Conservation (phyloP, 2,888 invertebrate genomes). For the Litoditis marina region DNA sequence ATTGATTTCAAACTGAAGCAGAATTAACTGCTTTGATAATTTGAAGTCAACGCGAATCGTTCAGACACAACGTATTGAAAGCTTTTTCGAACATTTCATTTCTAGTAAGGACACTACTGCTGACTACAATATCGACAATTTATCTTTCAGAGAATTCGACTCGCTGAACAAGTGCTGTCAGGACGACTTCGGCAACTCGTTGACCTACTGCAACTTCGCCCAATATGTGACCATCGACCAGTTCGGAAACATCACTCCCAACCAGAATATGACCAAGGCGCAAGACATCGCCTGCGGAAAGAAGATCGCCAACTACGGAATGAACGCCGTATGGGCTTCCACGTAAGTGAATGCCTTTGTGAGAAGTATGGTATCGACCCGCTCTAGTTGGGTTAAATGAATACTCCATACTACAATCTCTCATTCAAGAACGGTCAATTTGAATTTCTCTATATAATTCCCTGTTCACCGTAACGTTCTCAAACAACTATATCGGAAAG, state of each 20-base stretch:
- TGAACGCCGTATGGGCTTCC: constrained; percentile 38
- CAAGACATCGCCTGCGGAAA: constrained; percentile 28
- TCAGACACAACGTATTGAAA: no score
- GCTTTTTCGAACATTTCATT: background rate
- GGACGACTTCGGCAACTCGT: constrained; percentile 22
- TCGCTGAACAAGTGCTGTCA: constrained; percentile 36
- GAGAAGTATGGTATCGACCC: background rate
- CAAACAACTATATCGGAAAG: no score
- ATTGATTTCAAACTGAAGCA: no score
- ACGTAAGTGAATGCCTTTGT: constrained; percentile 14
- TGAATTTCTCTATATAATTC: no score
- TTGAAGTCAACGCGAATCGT: no score
- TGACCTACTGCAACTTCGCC: constrained; percentile 43
- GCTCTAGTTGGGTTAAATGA: background rate
- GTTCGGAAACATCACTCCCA: constrained; percentile 29
- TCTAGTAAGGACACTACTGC: background rate
- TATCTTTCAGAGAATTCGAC: constrained; percentile 33
- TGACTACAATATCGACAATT: background rate
- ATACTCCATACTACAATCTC: no score
- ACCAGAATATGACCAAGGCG: constrained; percentile 15
- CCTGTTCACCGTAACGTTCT: no score
- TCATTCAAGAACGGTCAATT: no score
- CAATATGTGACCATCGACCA: constrained; percentile 22
- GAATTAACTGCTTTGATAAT: no score
- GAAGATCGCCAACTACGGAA: constrained; percentile 29